Evolutionary conservation across 2,888 invertebrate species (phyloP), one percentile per base, ranked within the genome.

Genomic region (Euplexia lucipara): DNA sequence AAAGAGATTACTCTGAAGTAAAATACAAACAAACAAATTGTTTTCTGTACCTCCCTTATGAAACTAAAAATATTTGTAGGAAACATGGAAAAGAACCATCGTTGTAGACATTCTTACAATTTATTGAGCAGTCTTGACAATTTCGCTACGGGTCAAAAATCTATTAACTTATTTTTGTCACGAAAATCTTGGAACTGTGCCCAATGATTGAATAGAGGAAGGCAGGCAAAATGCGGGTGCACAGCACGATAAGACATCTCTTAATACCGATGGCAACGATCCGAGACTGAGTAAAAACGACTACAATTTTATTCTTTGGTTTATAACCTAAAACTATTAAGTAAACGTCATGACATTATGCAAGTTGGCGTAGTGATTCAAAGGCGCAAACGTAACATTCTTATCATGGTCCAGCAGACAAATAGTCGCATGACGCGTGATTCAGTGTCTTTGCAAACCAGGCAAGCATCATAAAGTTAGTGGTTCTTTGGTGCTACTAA

Each of bases 361-460:
- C 12, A 34, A 42, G 53, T 39, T 37, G 37, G 4, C 32, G 37
- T 20, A 35, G 44, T 53, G 48, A 49, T 39, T 45, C 42, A 42
- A 70, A 56, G 71, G 51, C 37, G 14, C 47, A 44, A 71, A 71
- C 12, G 18, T 49, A 70, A 53, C 30, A 26, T 26, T 54, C 41
- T 70, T 70, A 71, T 71, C 71, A 51, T 18, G 26, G 58, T 49
- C 39, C 44, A 65, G 44, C 44, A 48, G 48, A 35, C 49, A 58
- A 52, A 70, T 48, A 58, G n/a, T 35, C 30, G 10, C 9, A 41
- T 39, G 34, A 22, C 56, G 53, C 41, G 26, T 61, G 41, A 68
- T 60, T 37, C 32, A 14, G 30, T 51, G 16, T 22, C 20, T 12
- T 39, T 53, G 20, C 30, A 42, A 47, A 12, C 41, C n/a, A 34